Conservation (phyloP, 2,888 invertebrate species). For the Agriopis marginaria region DNA sequence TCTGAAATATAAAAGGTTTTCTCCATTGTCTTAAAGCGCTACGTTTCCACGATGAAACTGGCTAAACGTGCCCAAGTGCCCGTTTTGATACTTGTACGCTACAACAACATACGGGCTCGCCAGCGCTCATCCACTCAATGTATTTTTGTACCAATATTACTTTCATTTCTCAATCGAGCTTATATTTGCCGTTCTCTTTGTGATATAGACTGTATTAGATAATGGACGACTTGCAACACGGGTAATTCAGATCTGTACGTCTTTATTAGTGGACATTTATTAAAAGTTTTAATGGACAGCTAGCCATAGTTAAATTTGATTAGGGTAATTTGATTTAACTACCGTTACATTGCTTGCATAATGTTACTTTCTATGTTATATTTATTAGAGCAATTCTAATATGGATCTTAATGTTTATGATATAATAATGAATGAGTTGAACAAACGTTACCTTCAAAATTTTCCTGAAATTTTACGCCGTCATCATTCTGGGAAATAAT, state of each 20-base stretch:
- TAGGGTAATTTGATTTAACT: conserved; percentile 6
- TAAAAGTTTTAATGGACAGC: conserved; percentile 14
- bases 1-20: conserved; percentile 76
- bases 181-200: conserved; percentile 55
- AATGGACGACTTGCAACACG: conserved; percentile 35
- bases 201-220: conserved; percentile 47
- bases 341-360: conserved; percentile 22
- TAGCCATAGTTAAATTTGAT: conserved; percentile 6
- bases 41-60: conserved; percentile 60
- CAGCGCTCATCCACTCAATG: conserved; percentile 48
- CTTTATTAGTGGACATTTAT: conserved; percentile 20
- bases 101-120: conserved; percentile 36
- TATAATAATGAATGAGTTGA: background rate
- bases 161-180: conserved; percentile 65
- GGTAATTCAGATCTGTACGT: conserved; percentile 18
- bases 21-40: conserved; percentile 75
- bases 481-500: conserved; percentile 11
- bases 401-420: background rate
- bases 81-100: conserved; percentile 46
- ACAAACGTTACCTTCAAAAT: background rate
- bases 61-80: conserved; percentile 78
- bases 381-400: conserved; percentile 7
- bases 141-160: conserved; percentile 67
- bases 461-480: background rate
- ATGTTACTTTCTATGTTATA: conserved; percentile 6